Conservation (phyloP, 2,113 vertebrate genomes). For the Sorex fumeus region DNA sequence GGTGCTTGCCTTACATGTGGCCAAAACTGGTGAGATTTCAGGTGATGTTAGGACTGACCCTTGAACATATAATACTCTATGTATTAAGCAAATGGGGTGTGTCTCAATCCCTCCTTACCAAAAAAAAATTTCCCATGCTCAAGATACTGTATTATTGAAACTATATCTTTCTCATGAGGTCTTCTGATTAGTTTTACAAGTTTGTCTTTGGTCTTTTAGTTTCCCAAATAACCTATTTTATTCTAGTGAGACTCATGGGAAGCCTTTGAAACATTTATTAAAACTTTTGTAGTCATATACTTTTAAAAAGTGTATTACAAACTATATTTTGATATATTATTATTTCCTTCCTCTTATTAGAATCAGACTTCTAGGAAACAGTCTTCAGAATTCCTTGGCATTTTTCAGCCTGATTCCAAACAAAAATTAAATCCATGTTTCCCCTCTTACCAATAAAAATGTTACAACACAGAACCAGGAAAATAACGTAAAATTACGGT, state of each 20-base stretch:
- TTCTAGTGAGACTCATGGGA: not conserved
- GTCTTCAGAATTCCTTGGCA: conserved; percentile 29
- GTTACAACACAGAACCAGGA: conserved; percentile 27
- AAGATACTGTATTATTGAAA: too few species aligned
- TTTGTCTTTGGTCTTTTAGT: conserved; percentile 44
- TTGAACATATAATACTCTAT: too few species aligned
- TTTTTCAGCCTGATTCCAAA: not conserved
- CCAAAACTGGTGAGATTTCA: too few species aligned
- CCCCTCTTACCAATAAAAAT: conserved; percentile 1
- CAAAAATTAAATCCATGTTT: conserved; percentile 21
- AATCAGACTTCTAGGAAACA: not conserved
- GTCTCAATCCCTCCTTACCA: too few species aligned
- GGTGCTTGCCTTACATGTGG: too few species aligned
- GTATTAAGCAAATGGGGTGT: too few species aligned
- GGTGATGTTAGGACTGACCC: too few species aligned
- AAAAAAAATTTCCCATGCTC: too few species aligned
- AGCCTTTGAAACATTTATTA: conserved; percentile 32
- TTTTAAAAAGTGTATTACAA: not conserved
- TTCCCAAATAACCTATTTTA: not conserved
- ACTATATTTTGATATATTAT: conserved; percentile 24
- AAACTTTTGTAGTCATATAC: conserved; percentile 4
- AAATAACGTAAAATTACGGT: conserved; percentile 30
- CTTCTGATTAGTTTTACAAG: conserved; percentile 37
- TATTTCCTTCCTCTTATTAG: not conserved
- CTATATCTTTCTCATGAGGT: not conserved